phyloP scores from a whole-genome alignment of 2,797 vertebrate genomes.

The Diceros bicornis region DNA sequence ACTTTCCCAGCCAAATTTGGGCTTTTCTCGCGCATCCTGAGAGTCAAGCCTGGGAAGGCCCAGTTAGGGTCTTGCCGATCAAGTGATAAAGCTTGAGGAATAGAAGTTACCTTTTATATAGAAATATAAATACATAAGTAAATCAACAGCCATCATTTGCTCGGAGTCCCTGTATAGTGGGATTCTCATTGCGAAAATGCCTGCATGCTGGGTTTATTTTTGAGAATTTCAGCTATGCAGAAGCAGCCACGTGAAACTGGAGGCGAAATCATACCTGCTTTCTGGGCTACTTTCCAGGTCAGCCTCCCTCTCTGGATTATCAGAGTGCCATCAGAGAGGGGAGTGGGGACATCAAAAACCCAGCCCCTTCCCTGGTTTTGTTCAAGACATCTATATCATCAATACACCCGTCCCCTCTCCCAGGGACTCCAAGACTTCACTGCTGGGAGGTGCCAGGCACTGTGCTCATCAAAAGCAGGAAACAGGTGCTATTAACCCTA shows the following conservation, averaged over 20 bases:
- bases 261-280: background rate
- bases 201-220: background rate
- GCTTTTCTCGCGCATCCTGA: fast-evolving
- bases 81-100: background rate
- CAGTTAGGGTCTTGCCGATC: background rate
- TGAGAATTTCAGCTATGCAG: background rate
- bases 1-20: background rate
- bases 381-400: background rate
- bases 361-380: background rate
- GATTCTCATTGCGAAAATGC: fast-evolving
- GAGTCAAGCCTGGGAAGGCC: background rate
- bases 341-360: no score
- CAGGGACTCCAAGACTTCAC: background rate
- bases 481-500: background rate
- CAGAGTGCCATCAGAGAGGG: background rate
- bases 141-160: background rate
- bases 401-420: fast-evolving
- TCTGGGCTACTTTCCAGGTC: background rate
- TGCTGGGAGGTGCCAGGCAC: background rate
- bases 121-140: background rate
- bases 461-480: background rate
- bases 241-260: background rate
- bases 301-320: background rate
- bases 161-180: fast-evolving
- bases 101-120: background rate